Evolutionary conservation across 2,113 vertebrate genomes (phyloP), one percentile per base, ranked within the genome.

Genomic region (Cyprinodon brontotheroides): DNA sequence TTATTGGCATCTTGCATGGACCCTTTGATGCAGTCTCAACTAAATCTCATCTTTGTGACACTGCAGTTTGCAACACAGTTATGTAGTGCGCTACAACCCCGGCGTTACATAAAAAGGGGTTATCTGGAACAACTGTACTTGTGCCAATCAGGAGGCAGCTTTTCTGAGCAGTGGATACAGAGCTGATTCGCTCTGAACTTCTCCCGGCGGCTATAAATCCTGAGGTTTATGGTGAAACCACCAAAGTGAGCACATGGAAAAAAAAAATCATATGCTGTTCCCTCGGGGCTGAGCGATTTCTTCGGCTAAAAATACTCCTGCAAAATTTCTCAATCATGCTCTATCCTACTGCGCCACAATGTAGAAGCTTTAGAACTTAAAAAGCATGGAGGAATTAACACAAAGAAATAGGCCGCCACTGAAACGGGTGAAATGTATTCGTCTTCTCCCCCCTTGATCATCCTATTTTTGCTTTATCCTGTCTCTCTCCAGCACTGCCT

Each of bases 311-410:
- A 93, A 94, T 93, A 93, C 79, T 57, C 64, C 69, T 59, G 29
- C 74, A 67, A 74, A 84, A 89, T 92, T 91, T 92, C 91, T 92
- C 91, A 91, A 91, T 94, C 92, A 89, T 70, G 38, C 84, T 85
- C 77, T 76, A 79, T 88, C 75, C 90, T 82, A 62, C 74, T 79
- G 71, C 38, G 53, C 72, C 89, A 88, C 85, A 86, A 84, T 59
- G 75, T 77, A 77, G 61, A 62, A 85, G 85, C 89, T 79, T 88
- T 66, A 65, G 70, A 78, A 77, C 72, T 87, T 90, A 87, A 88
- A 86, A 85, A 68, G 86, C 87, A 38, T 82, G 84, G 65, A 84
- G 78, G 88, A 84, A 87, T 86, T 89, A 85, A 89, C 82, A 86
- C 72, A 85, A 89, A 84, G 79, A 91, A 93, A 89, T 85, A 88